Evolutionary conservation across 2,888 invertebrate genomes (phyloP), one percentile per base, ranked within the genome.

Genomic region (Perithous albicinctus): DNA sequence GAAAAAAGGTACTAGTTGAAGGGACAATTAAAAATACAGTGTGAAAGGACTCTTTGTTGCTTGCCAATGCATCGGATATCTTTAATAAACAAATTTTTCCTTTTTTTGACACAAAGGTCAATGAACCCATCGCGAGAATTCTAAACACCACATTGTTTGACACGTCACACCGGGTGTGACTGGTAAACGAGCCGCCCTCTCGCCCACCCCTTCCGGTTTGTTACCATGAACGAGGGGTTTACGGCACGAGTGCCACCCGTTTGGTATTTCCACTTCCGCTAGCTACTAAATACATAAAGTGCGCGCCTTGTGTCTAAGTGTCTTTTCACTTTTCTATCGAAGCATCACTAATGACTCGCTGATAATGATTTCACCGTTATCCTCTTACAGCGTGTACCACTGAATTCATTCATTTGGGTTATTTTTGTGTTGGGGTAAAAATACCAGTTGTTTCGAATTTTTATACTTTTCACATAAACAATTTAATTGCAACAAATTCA

Each of bases 141-240:
- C 61, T 41, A 66, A 82, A 82, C 29, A 46, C 18, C 18, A 18
- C 48, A 35, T 66, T 35, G 35, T 41, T 70, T 56, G 48, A 66
- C 75, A 59, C 70, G 75, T 66, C 48, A 61, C 70, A 54, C 82
- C 82, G 75, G 82, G 66, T 82, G 78, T 41, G 54, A 56, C 29
- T 56, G 29, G 15, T 7, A 56, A n/a, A 41, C 35, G 66, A 38
- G 70, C 23, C 35, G 61, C 74, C 75, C 66, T 23, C 66, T 23
- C 66, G 70, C 56, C 70, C 43, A 66, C 61, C 70, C 70, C 64
- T 78, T 82, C 78, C 81, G 81, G 74, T 78, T 78, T 15, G 46
- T 70, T 32, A 51, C 29, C 51, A 48, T 59, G 67, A 12, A 35
- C 35, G 51, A 35, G 23, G 48, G 35, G 20, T n/a, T 3, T 23